These are phyloP conservation scores for Micromussa lordhowensis DNA, from an alignment of 92 coral and sea anemone genomes.

Conservation along the genomic window DNA sequence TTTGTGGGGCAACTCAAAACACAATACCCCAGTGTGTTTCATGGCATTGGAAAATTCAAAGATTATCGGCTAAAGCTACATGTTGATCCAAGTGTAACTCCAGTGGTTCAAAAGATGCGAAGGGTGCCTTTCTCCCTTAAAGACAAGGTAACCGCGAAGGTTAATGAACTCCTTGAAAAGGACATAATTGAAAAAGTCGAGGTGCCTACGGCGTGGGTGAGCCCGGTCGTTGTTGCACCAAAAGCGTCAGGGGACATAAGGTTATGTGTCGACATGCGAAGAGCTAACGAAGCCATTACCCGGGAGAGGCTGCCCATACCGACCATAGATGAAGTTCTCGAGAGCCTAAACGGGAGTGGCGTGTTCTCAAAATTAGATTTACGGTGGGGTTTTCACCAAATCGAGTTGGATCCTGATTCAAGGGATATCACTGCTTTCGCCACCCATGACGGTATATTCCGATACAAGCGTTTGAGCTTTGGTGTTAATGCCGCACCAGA, in stretches of 20 bases:
- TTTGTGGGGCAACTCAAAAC: background rate
- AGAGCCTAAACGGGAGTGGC: conserved; percentile 41
- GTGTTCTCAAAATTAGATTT: conserved; percentile 45
- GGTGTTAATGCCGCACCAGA: conserved; percentile 49
- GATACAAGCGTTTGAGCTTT: conserved; percentile 17
- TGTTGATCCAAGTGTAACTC: conserved; percentile 2
- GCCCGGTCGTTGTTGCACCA: background rate
- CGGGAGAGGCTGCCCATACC: conserved; percentile 41
- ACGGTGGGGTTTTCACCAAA: conserved; percentile 30
- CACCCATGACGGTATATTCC: conserved; percentile 46
- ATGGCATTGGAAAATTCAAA: background rate
- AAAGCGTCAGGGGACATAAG: no score
- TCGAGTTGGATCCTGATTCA: background rate
- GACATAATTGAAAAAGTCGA: background rate
- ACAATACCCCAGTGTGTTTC: background rate
- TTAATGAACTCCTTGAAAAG: conserved; percentile 6
- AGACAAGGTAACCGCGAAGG: background rate
- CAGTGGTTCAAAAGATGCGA: conserved; percentile 10
- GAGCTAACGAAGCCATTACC: background rate
- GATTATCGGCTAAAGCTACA: background rate
- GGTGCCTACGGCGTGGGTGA: background rate
- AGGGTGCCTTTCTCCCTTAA: background rate
- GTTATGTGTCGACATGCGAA: no score
- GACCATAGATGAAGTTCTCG: conserved; percentile 38
- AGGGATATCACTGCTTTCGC: no score